Evolutionary conservation across 64 coral and sea anemone species (phyloP), one percentile per base, ranked within the genome.

Genomic region (Orbicella faveolata): DNA sequence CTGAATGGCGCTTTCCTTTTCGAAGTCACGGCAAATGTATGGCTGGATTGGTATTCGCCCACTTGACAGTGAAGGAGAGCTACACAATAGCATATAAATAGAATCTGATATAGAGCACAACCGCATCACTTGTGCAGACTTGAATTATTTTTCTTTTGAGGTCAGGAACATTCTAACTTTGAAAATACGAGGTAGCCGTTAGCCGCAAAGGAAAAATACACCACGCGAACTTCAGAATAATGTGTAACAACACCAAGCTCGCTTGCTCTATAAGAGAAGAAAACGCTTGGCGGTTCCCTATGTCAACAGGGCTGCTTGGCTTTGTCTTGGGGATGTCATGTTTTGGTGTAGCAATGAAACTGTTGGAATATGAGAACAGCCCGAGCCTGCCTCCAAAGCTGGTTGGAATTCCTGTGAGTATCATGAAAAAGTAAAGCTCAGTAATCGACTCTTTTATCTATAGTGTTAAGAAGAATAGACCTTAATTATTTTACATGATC

Each of bases 311-410:
- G 57, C n/a, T 65, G 17, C 15, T 87, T 64, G 41, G 76, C 9
- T 66, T 86, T n/a, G 4, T 87, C 21, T 73, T 92, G 36, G 90
- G 90, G 20, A 34, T 84, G 12, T 51, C 72, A 8, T 78, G 82
- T 70, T 92, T 86, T 79, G 90, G 90, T 52, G 76, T 78, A 52
- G 90, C 72, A 33, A 79, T 92, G 55, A 92, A 92, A 17, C 63
- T 92, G 20, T 69, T 64, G 25, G 90, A 92, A 61, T 92, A 77
- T 41, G 41, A 83, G 61, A 52, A 92, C 37, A 86, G 80, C 19
- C 73, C 74, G 0, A 84, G 64, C 70, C 11, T 92, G 33, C 83
- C 90, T 9, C 90, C 90, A 9, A 35, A 87, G 35, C 20, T 92
- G 4, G 57, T 83, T 48, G 90, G 73, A 34, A 41, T 85, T 41